Percentiles rank a stretch among this genome's conserved stretches.
Conservation (phyloP, 2,888 invertebrate genomes). For the Andricus curvator region DNA sequence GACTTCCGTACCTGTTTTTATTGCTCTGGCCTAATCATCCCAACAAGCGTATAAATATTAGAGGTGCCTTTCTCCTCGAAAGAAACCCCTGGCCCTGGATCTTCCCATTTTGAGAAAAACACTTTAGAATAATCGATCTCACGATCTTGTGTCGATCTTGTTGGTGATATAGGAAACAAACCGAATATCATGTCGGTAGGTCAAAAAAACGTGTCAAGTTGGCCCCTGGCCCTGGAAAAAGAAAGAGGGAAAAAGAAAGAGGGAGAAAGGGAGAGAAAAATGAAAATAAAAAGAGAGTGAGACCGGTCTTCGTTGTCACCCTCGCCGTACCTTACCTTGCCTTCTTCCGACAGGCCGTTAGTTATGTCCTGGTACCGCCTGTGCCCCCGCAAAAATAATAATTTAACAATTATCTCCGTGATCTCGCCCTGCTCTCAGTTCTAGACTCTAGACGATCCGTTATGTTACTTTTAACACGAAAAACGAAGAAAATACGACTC, state of each 20-base stretch:
- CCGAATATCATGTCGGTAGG: conserved; percentile 47
- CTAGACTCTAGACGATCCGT: conserved; percentile 33
- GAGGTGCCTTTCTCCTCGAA: background rate
- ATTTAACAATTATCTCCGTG: conserved; percentile 71
- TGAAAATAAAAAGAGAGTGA: conserved; percentile 16
- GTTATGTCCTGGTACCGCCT: conserved; percentile 62
- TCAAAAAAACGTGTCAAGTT: conserved; percentile 45
- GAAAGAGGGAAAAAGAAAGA: background rate
- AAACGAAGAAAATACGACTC: conserved; percentile 25
- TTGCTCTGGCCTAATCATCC: conserved; percentile 25
- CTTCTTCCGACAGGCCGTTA: conserved; percentile 67
- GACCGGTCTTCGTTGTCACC: conserved; percentile 38
- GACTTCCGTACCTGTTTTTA: conserved; percentile 40
- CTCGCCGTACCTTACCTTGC: conserved; percentile 51
- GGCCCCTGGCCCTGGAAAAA: background rate
- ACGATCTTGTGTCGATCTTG: conserved; percentile 51
- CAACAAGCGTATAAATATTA: conserved; percentile 6
- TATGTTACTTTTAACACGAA: conserved; percentile 39
- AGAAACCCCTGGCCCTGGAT: background rate
- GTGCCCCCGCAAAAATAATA: conserved; percentile 68
- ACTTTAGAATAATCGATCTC: conserved; percentile 45
- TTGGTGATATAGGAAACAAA: conserved; percentile 52
- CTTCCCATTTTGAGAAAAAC: conserved; percentile 25
- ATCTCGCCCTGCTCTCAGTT: conserved; percentile 42
- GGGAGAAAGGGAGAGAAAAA: conserved; percentile 9